Conservation (phyloP, 2,113 vertebrate species). For the Xiphophorus hellerii region DNA sequence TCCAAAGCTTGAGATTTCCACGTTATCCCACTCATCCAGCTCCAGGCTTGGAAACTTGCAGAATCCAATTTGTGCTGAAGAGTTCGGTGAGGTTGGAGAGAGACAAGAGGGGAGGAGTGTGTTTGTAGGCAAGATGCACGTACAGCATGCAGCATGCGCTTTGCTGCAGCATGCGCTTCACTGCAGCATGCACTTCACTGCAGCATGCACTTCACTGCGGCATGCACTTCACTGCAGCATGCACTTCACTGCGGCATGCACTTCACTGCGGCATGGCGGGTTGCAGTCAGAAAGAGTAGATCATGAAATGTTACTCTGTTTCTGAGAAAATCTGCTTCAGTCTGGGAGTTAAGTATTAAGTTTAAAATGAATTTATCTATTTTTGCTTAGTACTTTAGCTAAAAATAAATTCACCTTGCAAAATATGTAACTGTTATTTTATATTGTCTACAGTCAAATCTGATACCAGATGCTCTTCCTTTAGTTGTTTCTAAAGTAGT, state of each 20-base stretch:
- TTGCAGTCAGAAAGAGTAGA: not conserved
- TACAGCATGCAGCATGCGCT: not conserved
- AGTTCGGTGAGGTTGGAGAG: constrained; percentile 24
- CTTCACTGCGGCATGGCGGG: not conserved
- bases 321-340: constrained; percentile 33
- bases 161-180: not conserved
- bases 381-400: not conserved
- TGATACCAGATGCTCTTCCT: not conserved
- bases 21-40: constrained; percentile 70
- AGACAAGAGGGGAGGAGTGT: constrained; percentile 5
- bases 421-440: not conserved
- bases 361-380: not conserved
- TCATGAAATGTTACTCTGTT: not conserved
- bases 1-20: constrained; percentile 61
- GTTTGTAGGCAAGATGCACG: constrained; percentile 35
- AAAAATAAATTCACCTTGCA: not conserved
- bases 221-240: no score
- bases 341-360: not conserved
- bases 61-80: constrained; percentile 61
- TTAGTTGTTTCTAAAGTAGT: not conserved
- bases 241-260: no score
- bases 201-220: not conserved
- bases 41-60: constrained; percentile 56
- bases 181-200: not conserved
- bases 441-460: not conserved